A percentile compares a stretch with the other conserved stretches of the same genome.
Conservation (phyloP, 2,888 invertebrate species). For the Timema cristinae region DNA sequence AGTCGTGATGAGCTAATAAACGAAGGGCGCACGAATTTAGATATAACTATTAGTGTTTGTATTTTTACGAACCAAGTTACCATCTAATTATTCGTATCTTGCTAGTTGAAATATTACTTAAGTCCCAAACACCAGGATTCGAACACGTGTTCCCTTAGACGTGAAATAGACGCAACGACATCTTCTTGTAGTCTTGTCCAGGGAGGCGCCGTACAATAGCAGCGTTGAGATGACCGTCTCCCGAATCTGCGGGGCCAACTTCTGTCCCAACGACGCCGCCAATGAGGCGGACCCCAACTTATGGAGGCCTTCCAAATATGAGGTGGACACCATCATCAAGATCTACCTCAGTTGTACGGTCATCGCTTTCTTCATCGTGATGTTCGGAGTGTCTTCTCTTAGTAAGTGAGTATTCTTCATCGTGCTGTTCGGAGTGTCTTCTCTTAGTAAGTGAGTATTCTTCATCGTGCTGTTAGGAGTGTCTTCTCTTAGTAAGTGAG, state of each 20-base stretch:
- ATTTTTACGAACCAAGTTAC: too few relatives aligned
- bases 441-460: too few relatives aligned
- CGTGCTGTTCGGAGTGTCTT: too few relatives aligned
- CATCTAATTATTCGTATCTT: too few relatives aligned
- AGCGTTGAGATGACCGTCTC: not conserved
- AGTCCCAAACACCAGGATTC: too few relatives aligned
- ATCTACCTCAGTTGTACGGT: conserved; percentile 1
- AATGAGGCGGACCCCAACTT: not conserved
- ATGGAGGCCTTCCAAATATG: not conserved
- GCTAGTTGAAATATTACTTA: too few relatives aligned
- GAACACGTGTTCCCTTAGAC: too few relatives aligned
- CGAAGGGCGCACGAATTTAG: not conserved
- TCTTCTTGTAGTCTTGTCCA: not conserved
- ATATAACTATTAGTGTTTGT: not conserved
- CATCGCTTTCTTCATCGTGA: conserved; percentile 1
- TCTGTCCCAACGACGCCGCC: not conserved
- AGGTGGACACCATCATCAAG: not conserved
- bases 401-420: not conserved
- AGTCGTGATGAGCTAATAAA: not conserved
- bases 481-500: too few relatives aligned
- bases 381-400: conserved; percentile 10
- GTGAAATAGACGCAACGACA: too few relatives aligned
- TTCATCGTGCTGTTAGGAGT: too few relatives aligned
- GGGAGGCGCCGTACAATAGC: not conserved
- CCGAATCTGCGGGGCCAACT: conserved; percentile 5